phyloP scores from a whole-genome alignment of 2,797 vertebrate species.

The Phoebastria nigripes region DNA sequence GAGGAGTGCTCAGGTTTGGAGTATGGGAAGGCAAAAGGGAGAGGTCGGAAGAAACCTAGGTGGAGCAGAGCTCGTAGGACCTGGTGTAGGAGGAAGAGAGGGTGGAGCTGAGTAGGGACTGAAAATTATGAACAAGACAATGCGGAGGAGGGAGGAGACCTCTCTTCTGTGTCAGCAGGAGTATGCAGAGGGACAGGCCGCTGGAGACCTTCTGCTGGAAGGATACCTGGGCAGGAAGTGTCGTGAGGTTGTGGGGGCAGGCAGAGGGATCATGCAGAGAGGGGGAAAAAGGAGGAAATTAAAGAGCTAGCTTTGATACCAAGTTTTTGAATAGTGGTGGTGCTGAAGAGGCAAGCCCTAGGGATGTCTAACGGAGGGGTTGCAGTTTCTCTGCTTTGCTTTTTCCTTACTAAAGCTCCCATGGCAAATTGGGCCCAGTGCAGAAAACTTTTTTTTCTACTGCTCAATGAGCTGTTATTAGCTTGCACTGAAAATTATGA shows the following conservation, averaged over 20 bases:
- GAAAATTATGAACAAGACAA: background rate
- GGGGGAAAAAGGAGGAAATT: no score
- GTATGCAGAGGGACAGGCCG: background rate
- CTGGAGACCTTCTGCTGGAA: background rate
- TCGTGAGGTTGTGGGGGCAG: background rate
- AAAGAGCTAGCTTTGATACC: background rate
- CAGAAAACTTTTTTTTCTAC: background rate
- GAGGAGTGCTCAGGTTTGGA: background rate
- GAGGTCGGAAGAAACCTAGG: background rate
- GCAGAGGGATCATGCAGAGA: background rate
- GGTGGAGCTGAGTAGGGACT: background rate
- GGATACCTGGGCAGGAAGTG: background rate
- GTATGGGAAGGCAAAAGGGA: background rate
- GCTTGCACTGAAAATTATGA: rapidly evolving
- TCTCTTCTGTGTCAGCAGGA: background rate
- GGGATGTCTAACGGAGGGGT: background rate
- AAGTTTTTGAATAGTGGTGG: background rate
- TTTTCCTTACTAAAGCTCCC: background rate
- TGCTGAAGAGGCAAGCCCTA: background rate
- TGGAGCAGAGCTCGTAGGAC: background rate
- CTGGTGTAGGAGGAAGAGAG: background rate
- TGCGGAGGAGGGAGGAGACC: background rate
- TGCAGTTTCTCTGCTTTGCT: background rate
- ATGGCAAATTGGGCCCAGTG: rapidly evolving
- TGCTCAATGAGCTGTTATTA: background rate